These are phyloP conservation scores for Egretta garzetta DNA, from an alignment of 2,113 vertebrate species.

Conservation along the genomic window DNA sequence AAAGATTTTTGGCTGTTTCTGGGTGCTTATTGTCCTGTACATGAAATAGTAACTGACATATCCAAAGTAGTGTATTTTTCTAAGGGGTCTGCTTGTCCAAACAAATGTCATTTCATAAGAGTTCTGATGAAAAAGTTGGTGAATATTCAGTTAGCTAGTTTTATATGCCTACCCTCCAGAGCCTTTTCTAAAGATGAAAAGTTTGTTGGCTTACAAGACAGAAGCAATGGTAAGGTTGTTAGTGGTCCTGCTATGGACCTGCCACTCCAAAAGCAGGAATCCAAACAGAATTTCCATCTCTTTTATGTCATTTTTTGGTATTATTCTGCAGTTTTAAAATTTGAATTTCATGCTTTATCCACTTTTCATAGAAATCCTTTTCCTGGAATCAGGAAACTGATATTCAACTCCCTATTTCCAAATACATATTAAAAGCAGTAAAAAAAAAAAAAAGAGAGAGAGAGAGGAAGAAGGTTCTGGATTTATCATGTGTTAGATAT, in stretches of 20 bases:
- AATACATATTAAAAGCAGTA: neutral
- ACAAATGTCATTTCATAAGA: neutral
- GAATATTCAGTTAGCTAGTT: neutral
- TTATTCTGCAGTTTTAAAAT: neutral
- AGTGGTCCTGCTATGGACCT: neutral
- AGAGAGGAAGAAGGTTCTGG: neutral
- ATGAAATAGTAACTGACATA: neutral
- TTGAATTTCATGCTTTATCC: neutral
- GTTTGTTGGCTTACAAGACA: neutral
- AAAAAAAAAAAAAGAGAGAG: neutral
- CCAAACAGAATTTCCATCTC: neutral
- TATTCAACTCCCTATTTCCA: neutral
- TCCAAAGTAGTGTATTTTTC: neutral
- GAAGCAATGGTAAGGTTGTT: neutral
- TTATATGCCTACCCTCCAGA: neutral
- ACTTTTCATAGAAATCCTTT: neutral
- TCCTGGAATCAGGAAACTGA: neutral
- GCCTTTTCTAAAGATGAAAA: neutral
- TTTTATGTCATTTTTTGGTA: neutral
- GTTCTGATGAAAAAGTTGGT: neutral
- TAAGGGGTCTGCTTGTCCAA: neutral
- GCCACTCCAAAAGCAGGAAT: neutral
- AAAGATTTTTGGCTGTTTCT: neutral
- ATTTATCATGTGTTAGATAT: neutral
- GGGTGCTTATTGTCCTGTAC: neutral